phyloP scores from a whole-genome alignment of 2,888 invertebrate genomes.

The Cryptocephalus moraei region DNA sequence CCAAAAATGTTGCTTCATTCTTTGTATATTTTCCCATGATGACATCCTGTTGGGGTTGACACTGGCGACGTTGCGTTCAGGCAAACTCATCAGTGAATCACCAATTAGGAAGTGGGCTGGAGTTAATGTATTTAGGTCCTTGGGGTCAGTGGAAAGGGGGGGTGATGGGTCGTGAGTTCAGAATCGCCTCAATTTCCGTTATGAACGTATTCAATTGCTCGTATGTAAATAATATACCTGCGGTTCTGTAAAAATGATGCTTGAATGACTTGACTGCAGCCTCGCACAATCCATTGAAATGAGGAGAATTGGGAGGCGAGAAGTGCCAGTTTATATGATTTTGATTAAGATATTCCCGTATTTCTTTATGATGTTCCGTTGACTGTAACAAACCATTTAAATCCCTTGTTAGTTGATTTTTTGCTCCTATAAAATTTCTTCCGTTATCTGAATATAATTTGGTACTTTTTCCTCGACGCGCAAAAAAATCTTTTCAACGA shows the following conservation, averaged over 20 bases:
- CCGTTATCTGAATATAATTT: not conserved
- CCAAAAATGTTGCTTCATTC: not conserved
- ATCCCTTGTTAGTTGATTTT: not conserved
- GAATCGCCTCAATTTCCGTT: too few relatives aligned
- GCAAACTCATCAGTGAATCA: not conserved
- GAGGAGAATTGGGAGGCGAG: conserved; percentile 1
- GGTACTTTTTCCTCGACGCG: not conserved
- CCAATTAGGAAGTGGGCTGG: conserved; percentile 2
- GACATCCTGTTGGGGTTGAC: not conserved
- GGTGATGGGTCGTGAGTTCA: not conserved
- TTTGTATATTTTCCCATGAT: not conserved
- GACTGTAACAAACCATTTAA: not conserved
- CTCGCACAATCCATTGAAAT: conserved; percentile 1
- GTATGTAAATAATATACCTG: too few relatives aligned
- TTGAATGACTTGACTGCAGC: not conserved
- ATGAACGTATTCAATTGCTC: not conserved
- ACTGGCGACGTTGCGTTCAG: not conserved
- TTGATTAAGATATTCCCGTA: not conserved
- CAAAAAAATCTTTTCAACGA: not conserved
- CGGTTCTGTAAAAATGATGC: not conserved
- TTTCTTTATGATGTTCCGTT: not conserved
- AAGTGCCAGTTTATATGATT: not conserved
- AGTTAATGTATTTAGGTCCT: conserved; percentile 1
- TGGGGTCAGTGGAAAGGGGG: not conserved
- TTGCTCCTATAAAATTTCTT: conserved; percentile 1